Conservation (phyloP, 2,113 vertebrate species). For the Ophthalmotilapia sp. region DNA sequence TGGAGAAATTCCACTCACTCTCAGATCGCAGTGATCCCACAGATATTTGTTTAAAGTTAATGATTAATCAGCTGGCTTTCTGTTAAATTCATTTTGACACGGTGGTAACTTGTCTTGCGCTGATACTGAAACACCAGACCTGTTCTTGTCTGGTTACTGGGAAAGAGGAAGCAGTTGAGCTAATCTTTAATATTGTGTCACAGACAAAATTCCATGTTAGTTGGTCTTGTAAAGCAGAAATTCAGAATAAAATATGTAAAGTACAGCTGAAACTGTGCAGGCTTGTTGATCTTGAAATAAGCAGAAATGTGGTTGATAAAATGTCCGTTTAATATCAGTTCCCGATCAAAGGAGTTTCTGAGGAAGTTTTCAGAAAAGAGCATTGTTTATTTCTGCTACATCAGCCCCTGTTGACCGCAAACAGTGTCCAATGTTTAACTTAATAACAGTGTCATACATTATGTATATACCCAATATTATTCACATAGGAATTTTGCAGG, state of each 20-base stretch:
- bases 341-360: not conserved
- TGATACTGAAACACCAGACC: not conserved
- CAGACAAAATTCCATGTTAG: constrained; percentile 6
- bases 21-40: not conserved
- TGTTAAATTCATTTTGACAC: not conserved
- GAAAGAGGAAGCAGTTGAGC: constrained; percentile 45
- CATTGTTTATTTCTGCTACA: not conserved
- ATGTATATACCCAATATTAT: not conserved
- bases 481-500: not conserved
- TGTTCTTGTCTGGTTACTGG: not conserved
- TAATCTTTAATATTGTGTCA: not conserved
- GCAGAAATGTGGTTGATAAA: not conserved
- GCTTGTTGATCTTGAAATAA: not conserved
- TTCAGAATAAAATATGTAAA: not conserved
- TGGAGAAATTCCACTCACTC: not conserved
- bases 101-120: not conserved
- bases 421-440: not conserved
- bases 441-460: not conserved
- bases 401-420: not conserved
- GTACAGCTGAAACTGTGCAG: not conserved
- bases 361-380: not conserved
- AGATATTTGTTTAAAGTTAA: not conserved
- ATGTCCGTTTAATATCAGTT: not conserved
- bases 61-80: not conserved
- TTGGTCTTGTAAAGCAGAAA: not conserved